These are phyloP conservation scores for Hemistola chrysoprasaria DNA, from an alignment of 2,888 invertebrate genomes.

Conservation along the genomic window DNA sequence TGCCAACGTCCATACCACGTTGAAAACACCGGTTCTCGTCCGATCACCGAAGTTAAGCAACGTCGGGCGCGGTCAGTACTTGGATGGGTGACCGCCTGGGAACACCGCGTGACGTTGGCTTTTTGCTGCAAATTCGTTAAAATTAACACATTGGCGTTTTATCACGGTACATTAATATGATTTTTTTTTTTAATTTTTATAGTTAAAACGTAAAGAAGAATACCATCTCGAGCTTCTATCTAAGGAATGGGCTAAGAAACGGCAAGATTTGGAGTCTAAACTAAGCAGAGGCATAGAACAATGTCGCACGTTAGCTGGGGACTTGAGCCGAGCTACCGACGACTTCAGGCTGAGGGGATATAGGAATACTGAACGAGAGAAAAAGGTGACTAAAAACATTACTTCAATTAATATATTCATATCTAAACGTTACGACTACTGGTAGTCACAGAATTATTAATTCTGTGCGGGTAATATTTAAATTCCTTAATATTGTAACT, in stretches of 20 bases:
- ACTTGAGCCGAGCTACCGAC: slow-evolving; percentile 83
- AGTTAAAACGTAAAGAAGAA: slow-evolving; percentile 83
- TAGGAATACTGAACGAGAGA: slow-evolving; percentile 78
- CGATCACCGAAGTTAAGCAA: slow-evolving; percentile 73
- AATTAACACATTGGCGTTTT: too few relatives aligned
- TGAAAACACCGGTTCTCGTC: slow-evolving; percentile 70
- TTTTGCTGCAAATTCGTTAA: too few relatives aligned
- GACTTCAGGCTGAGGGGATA: slow-evolving; percentile 76
- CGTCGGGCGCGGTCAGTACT: slow-evolving; percentile 70
- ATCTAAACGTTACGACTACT: too few relatives aligned
- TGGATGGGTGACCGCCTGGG: slow-evolving; percentile 73
- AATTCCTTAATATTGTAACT: too few relatives aligned
- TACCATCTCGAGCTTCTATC: slow-evolving; percentile 76
- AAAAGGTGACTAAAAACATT: slow-evolving; percentile 56
- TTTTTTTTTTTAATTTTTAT: slow-evolving; percentile 19
- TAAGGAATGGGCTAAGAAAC: slow-evolving; percentile 82
- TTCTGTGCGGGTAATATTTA: too few relatives aligned
- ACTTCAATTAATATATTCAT: too few relatives aligned
- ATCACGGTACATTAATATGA: too few relatives aligned
- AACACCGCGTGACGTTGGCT: slow-evolving; percentile 66
- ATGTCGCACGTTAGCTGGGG: slow-evolving; percentile 82
- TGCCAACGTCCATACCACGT: slow-evolving; percentile 43
- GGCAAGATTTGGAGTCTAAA: slow-evolving; percentile 79
- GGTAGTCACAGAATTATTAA: too few relatives aligned
- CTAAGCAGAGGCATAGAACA: slow-evolving; percentile 82